A percentile compares a stretch with the other conserved stretches of the same genome.
These are phyloP conservation scores for Notechis scutatus DNA, from an alignment of 2,113 vertebrate genomes.

Conservation along the genomic window DNA sequence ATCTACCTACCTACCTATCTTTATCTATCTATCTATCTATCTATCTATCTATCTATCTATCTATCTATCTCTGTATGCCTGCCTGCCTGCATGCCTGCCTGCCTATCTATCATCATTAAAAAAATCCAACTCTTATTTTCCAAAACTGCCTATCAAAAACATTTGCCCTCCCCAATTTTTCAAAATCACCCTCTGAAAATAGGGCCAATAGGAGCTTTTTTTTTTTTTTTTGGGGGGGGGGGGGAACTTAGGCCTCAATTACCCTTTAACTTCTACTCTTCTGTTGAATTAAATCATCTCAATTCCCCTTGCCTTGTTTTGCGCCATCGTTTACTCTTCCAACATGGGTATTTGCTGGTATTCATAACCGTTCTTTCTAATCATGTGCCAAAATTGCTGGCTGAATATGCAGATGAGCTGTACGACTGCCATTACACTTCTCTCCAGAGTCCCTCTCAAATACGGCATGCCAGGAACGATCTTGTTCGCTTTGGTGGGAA, in stretches of 20 bases:
- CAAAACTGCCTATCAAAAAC: not conserved
- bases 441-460: constrained; percentile 54
- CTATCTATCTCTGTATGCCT: not conserved
- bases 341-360: constrained; percentile 30
- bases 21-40: too few relatives aligned
- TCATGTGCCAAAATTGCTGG: constrained; percentile 50
- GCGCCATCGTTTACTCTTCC: constrained; percentile 25
- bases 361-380: constrained; percentile 42
- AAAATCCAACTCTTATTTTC: not conserved
- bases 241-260: not conserved
- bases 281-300: constrained; percentile 42
- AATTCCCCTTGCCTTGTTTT: constrained; percentile 20
- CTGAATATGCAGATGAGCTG: constrained; percentile 57
- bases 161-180: not conserved
- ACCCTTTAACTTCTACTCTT: constrained; percentile 25
- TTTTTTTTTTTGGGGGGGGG: too few relatives aligned
- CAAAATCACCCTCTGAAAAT: not conserved
- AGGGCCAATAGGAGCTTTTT: not conserved
- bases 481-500: constrained; percentile 50
- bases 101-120: not conserved
- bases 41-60: too few relatives aligned
- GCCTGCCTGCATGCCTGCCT: too few relatives aligned
- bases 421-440: constrained; percentile 55
- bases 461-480: constrained; percentile 51
- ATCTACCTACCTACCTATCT: too few relatives aligned